A percentile compares a stretch with the other conserved stretches of the same genome.
Conservation (phyloP, 2,113 vertebrate species). For the Chloropsis cyanopogon region DNA sequence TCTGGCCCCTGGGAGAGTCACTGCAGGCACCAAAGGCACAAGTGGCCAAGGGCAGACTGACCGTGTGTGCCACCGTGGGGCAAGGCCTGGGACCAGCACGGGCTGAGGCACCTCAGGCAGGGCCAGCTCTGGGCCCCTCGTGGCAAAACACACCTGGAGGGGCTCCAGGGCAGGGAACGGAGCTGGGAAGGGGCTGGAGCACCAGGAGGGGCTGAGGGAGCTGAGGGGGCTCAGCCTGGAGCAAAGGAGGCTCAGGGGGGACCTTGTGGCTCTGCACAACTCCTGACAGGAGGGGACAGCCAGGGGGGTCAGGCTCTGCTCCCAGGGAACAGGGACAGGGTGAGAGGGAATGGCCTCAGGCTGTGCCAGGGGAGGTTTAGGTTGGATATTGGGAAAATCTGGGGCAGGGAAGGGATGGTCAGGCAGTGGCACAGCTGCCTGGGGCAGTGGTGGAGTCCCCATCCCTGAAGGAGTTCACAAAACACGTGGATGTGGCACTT, state of each 20-base stretch:
- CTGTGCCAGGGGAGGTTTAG: accelerated
- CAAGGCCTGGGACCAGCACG: neutral
- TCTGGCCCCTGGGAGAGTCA: neutral
- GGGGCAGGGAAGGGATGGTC: neutral
- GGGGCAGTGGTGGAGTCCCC: accelerated
- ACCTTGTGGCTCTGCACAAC: neutral
- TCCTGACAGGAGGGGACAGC: neutral
- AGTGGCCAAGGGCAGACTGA: no score
- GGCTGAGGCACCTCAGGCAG: neutral
- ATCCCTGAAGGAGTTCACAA: no score
- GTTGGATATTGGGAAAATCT: accelerated
- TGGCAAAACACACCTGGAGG: accelerated
- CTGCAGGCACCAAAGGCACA: neutral
- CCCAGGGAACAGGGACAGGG: neutral
- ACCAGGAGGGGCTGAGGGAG: neutral
- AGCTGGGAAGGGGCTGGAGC: neutral
- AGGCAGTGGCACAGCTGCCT: neutral
- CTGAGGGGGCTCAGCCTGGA: neutral
- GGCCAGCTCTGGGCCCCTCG: neutral
- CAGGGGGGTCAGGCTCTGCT: accelerated
- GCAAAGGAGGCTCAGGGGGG: neutral
- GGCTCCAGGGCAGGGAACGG: neutral
- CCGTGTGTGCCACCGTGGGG: no score
- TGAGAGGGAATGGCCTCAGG: accelerated
- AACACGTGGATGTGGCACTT: accelerated